Evolutionary conservation across 35 echinoderm and acorn worm species (phyloP).

Genomic region (Amphiura filiformis): DNA sequence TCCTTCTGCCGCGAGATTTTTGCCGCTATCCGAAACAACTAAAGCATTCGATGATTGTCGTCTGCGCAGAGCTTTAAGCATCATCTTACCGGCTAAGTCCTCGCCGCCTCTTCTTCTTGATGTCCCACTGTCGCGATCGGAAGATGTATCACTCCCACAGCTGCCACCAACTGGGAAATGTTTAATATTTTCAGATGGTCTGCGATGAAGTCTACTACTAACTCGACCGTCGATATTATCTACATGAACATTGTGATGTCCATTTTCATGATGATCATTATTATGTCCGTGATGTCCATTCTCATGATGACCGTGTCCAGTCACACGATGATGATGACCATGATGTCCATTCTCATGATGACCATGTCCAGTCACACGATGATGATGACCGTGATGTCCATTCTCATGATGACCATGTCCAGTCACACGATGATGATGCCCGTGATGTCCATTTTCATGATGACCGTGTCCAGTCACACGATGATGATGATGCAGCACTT

Average conservation of each 20-base stretch:
- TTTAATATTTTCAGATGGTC: neutral
- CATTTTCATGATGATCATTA: neutral
- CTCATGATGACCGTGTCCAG: neutral
- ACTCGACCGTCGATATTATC: neutral
- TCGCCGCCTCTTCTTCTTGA: neutral
- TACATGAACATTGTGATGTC: neutral
- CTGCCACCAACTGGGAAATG: neutral
- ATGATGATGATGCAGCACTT: neutral
- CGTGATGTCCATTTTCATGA: too few species aligned
- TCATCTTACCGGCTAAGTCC: too few species aligned
- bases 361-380: too few species aligned
- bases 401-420: too few species aligned
- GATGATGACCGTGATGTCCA: too few species aligned
- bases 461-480: too few species aligned
- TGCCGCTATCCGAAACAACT: too few species aligned
- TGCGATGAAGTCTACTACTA: neutral
- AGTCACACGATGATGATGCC: too few species aligned
- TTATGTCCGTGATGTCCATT: neutral
- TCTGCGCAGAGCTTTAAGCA: too few species aligned
- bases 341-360: neutral
- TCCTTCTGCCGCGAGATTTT: too few species aligned
- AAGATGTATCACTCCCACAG: neutral
- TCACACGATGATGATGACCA: neutral
- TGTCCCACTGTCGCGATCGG: neutral
- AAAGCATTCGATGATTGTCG: too few species aligned